These are phyloP conservation scores for Muntiacus muntjak DNA, from an alignment of 2,113 vertebrate species.

Conservation along the genomic window DNA sequence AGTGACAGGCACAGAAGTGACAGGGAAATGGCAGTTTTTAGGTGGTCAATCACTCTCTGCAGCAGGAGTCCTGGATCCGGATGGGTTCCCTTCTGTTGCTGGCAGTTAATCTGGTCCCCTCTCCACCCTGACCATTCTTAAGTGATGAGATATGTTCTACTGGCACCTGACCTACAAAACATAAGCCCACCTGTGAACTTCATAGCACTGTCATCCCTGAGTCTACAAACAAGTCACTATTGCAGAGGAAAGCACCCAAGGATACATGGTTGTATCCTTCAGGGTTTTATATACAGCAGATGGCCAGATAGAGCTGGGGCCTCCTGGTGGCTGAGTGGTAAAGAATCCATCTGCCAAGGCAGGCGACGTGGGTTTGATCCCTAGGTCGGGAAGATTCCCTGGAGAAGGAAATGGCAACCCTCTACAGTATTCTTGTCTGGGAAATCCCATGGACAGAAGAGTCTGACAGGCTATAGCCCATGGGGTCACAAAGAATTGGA, in stretches of 20 bases:
- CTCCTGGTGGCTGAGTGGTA: background rate
- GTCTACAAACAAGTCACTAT: accelerated
- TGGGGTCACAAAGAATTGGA: background rate
- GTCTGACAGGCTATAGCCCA: background rate
- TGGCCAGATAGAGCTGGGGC: accelerated
- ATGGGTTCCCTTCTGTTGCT: background rate
- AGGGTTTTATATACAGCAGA: background rate
- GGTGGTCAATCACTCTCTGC: accelerated
- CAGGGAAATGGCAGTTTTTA: background rate
- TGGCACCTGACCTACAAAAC: background rate
- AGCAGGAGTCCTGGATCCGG: background rate
- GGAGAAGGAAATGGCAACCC: background rate
- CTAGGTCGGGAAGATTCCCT: background rate
- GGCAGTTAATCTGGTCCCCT: background rate
- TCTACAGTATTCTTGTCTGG: background rate
- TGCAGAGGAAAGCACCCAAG: background rate
- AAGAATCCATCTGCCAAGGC: background rate
- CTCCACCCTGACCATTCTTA: accelerated
- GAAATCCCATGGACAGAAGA: background rate
- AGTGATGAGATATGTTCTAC: background rate
- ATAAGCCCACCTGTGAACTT: accelerated
- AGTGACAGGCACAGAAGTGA: background rate
- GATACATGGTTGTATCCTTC: accelerated
- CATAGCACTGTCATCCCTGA: accelerated
- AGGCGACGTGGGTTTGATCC: background rate